Evolutionary conservation across 2,113 vertebrate genomes (phyloP).

Genomic region (Xiphophorus hellerii): DNA sequence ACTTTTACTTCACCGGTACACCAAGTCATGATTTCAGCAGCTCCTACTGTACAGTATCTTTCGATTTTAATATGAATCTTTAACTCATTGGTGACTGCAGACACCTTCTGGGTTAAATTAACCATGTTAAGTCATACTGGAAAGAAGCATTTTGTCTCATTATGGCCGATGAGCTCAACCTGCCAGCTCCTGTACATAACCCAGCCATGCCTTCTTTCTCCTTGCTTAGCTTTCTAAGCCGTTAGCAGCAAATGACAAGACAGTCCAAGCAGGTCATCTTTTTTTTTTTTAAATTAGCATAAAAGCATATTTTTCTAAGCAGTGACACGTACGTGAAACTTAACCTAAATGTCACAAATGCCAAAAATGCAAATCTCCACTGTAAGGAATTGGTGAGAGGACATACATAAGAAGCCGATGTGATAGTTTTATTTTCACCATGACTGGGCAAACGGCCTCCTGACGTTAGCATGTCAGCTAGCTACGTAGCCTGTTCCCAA

Average conservation of each 20-base stretch:
- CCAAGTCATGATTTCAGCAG: background rate
- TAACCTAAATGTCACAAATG: background rate
- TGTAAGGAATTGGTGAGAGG: background rate
- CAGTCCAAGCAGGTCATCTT: slow-evolving; percentile 33
- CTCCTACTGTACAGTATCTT: background rate
- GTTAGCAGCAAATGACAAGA: slow-evolving; percentile 56
- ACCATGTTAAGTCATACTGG: background rate
- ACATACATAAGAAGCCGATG: slow-evolving; percentile 12
- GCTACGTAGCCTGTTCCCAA: slow-evolving; percentile 39
- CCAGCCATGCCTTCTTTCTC: slow-evolving; percentile 33
- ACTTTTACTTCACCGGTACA: background rate
- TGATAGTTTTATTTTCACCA: slow-evolving; percentile 75
- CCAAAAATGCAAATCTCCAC: background rate
- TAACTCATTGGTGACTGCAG: background rate
- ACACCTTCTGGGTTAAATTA: background rate
- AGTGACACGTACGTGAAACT: slow-evolving; percentile 14
- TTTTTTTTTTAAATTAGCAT: background rate
- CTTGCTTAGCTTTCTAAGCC: slow-evolving; percentile 42
- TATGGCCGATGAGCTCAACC: slow-evolving; percentile 7
- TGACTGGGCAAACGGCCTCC: slow-evolving; percentile 84
- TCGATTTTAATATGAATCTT: background rate
- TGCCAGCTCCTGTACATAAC: slow-evolving; percentile 36
- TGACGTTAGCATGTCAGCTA: slow-evolving; percentile 61
- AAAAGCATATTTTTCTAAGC: background rate
- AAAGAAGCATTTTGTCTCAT: slow-evolving; percentile 5